A percentile compares a stretch with the other conserved stretches of the same genome.
Evolutionary conservation across 2,797 vertebrate genomes (phyloP).

Genomic region (Coracias cyanogaster): DNA sequence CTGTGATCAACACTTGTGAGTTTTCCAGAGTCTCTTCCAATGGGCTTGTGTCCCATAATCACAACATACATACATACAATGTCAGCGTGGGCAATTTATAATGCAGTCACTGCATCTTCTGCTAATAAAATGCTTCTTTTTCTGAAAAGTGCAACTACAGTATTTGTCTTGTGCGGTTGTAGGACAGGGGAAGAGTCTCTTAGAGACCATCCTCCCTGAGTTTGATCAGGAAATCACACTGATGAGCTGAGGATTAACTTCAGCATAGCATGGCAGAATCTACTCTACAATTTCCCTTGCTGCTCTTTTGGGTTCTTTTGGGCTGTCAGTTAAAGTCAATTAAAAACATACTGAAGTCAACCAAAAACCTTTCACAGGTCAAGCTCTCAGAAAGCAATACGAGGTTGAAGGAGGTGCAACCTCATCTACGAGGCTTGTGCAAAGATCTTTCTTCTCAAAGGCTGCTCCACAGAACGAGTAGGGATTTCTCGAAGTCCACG

Average conservation of each 20-base stretch:
- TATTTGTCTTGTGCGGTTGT: background rate
- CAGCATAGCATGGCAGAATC: background rate
- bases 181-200: background rate
- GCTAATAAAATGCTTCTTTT: background rate
- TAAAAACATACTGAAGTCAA: background rate
- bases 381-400: background rate
- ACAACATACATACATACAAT: rapidly evolving
- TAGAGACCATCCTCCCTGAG: background rate
- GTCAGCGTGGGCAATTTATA: rapidly evolving
- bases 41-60: background rate
- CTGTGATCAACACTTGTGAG: background rate
- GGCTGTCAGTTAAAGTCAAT: background rate
- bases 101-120: background rate
- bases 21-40: background rate
- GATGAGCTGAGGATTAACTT: background rate
- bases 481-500: background rate
- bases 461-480: background rate
- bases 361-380: background rate
- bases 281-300: background rate
- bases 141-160: background rate
- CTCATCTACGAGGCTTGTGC: rapidly evolving
- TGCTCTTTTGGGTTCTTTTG: background rate
- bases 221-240: background rate
- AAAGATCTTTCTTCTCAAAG: background rate
- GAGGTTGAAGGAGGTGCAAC: background rate